Conservation (phyloP, 2,113 vertebrate species). For the Paradisaea rubra region DNA sequence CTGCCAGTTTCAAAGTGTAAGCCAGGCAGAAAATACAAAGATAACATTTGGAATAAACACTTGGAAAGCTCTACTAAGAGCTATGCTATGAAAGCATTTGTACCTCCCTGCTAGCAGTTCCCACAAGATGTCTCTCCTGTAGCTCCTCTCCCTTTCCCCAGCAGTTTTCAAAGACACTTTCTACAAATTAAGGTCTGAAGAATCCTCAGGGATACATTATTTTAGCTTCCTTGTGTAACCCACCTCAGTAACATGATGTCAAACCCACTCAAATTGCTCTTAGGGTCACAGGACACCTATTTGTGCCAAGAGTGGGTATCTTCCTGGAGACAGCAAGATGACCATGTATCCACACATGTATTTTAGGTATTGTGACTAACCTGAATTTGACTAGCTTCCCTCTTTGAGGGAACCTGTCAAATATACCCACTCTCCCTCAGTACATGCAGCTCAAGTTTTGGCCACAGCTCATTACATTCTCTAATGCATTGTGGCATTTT, state of each 20-base stretch:
- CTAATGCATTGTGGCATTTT: not conserved
- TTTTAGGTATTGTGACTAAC: not conserved
- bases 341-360: not conserved
- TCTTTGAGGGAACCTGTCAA: not conserved
- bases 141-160: not conserved
- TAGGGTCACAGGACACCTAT: not conserved
- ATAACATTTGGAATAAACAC: not conserved
- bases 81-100: not conserved
- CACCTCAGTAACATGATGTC: not conserved
- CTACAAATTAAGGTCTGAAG: not conserved
- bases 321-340: not conserved
- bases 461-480: not conserved
- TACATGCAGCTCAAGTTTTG: not conserved
- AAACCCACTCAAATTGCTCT: not conserved
- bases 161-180: not conserved
- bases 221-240: not conserved
- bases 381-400: not conserved
- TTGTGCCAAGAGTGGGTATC: not conserved
- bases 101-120: not conserved
- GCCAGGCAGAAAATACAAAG: not conserved
- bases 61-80: not conserved
- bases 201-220: not conserved
- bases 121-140: not conserved
- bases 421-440: not conserved
- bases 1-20: not conserved